A percentile compares a stretch with the other conserved stretches of the same genome.
phyloP scores from a whole-genome alignment of 2,797 vertebrate genomes.

The Nannoperca australis region DNA sequence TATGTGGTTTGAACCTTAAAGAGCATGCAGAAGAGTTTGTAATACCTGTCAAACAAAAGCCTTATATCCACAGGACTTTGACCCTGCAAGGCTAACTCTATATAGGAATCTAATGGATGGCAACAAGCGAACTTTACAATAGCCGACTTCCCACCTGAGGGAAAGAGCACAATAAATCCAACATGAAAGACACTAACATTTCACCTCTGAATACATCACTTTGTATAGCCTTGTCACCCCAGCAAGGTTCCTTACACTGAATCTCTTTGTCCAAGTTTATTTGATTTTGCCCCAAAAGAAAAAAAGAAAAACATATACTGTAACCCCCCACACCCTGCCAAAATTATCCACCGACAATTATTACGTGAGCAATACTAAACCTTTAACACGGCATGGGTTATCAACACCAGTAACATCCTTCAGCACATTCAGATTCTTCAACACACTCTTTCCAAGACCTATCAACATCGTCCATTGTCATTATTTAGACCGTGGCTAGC shows the following conservation, averaged over 20 bases:
- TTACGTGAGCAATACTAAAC: conserved; percentile 68
- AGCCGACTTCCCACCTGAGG: conserved; percentile 69
- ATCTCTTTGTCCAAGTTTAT: conserved; percentile 72
- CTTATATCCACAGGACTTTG: conserved; percentile 67
- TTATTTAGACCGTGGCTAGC: conserved; percentile 52
- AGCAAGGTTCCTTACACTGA: conserved; percentile 77
- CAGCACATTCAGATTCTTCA: conserved; percentile 68
- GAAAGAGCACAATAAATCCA: conserved; percentile 77
- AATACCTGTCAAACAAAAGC: conserved; percentile 77
- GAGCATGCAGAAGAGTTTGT: conserved; percentile 83
- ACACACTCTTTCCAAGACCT: conserved; percentile 63
- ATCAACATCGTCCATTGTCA: conserved; percentile 58
- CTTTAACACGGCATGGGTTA: conserved; percentile 67
- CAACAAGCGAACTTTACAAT: conserved; percentile 78
- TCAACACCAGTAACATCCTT: conserved; percentile 65
- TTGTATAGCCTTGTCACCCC: conserved; percentile 74
- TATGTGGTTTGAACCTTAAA: conserved; percentile 80
- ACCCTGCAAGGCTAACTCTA: conserved; percentile 72
- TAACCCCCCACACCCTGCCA: conserved; percentile 75
- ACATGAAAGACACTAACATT: conserved; percentile 78
- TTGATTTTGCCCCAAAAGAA: conserved; percentile 62
- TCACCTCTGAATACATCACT: conserved; percentile 80
- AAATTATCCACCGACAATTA: conserved; percentile 71
- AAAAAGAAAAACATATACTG: conserved; percentile 33
- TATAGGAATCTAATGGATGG: conserved; percentile 76